phyloP scores from a whole-genome alignment of 2,888 invertebrate genomes.

The Drosophila basisetae region DNA sequence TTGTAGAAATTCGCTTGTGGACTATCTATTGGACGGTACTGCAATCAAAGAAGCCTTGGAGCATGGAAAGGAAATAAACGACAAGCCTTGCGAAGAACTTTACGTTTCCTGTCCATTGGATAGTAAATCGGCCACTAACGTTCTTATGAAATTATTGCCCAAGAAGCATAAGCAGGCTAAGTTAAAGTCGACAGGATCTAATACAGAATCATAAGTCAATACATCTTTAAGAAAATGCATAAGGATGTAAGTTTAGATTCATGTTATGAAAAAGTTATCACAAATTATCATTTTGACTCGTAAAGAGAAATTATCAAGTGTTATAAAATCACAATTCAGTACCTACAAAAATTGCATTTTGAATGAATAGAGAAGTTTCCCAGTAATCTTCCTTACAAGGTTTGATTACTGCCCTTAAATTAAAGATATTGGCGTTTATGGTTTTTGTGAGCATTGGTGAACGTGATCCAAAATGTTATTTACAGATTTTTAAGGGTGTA shows the following conservation, averaged over 20 bases:
- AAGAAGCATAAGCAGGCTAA: conserved; percentile 66
- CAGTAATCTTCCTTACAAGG: background rate
- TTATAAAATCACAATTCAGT: conserved; percentile 10
- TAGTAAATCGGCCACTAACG: conserved; percentile 88
- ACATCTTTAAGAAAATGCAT: background rate
- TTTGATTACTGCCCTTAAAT: background rate
- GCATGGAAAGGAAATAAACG: conserved; percentile 86
- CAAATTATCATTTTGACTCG: background rate
- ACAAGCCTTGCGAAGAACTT: conserved; percentile 87
- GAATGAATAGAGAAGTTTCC: no score
- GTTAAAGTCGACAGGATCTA: conserved; percentile 34
- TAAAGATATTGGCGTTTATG: fast-evolving
- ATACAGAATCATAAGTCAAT: conserved; percentile 31
- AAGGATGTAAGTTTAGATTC: background rate
- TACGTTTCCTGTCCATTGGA: conserved; percentile 90
- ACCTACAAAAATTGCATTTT: background rate
- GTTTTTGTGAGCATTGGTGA: background rate
- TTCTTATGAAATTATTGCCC: conserved; percentile 89
- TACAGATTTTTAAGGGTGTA: background rate
- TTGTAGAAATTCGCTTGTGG: conserved; percentile 88
- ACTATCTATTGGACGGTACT: conserved; percentile 90
- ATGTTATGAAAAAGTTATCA: background rate
- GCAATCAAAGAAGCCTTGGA: conserved; percentile 90
- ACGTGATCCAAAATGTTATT: background rate
- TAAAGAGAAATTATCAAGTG: conserved; percentile 1